These are phyloP conservation scores for Netta rufina DNA, from an alignment of 2,797 vertebrate genomes.

Conservation along the genomic window DNA sequence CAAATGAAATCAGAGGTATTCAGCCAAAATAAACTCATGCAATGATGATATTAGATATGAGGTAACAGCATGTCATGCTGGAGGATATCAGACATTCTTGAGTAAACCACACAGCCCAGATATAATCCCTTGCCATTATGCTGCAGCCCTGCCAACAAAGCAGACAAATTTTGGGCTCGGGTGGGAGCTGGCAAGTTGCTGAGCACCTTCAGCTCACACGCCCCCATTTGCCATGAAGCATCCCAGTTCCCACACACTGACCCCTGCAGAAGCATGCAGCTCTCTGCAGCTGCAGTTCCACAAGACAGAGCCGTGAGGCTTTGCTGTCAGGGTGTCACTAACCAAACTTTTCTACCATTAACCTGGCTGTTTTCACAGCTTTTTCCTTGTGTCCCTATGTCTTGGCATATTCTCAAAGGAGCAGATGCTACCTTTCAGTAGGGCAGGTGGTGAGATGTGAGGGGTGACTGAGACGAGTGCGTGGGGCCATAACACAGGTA, in stretches of 20 bases:
- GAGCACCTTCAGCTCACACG: not conserved
- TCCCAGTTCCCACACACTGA: not conserved
- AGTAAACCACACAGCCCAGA: constrained; percentile 54
- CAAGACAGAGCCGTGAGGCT: not conserved
- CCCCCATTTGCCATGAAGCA: not conserved
- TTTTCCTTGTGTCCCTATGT: not conserved
- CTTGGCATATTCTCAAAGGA: not conserved
- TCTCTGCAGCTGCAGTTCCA: not conserved
- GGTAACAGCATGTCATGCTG: constrained; percentile 66
- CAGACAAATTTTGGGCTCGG: constrained; percentile 27
- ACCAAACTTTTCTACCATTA: not conserved
- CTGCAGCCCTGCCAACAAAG: constrained; percentile 40
- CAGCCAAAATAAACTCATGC: constrained; percentile 75
- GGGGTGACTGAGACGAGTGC: not conserved
- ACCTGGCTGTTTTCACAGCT: not conserved
- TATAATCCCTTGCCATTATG: constrained; percentile 17
- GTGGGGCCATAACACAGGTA: not conserved
- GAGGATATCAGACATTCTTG: constrained; percentile 70
- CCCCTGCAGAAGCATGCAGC: not conserved
- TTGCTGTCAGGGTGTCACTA: not conserved
- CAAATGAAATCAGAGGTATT: constrained; percentile 47
- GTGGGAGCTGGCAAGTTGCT: not conserved
- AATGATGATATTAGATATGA: constrained; percentile 74
- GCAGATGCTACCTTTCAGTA: not conserved
- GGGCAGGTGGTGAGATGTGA: not conserved